Evolutionary conservation across 2,113 vertebrate genomes (phyloP).

Genomic region (Eubucco bourcierii): DNA sequence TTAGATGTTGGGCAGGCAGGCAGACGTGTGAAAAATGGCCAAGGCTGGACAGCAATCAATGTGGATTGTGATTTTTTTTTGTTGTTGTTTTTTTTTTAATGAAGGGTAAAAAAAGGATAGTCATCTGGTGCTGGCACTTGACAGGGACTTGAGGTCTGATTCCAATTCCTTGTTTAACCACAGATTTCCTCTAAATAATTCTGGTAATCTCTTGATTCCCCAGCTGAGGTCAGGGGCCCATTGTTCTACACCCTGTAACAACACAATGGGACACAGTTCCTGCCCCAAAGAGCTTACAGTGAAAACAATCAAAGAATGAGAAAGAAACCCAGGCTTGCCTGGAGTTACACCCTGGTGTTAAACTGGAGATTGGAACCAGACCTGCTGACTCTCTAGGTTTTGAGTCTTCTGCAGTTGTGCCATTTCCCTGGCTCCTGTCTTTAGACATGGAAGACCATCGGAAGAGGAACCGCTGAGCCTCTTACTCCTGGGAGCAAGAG

Average conservation of each 20-base stretch:
- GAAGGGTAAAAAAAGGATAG: constrained; percentile 62
- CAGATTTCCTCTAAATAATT: constrained; percentile 73
- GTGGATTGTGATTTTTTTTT: constrained; percentile 11
- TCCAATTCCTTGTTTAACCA: constrained; percentile 69
- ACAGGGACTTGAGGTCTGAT: constrained; percentile 61
- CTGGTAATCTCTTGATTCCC: constrained; percentile 68
- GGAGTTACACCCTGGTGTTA: constrained; percentile 69
- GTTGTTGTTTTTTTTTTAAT: not conserved
- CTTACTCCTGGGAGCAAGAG: not conserved
- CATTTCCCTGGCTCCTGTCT: constrained; percentile 40
- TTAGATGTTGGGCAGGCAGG: constrained; percentile 14
- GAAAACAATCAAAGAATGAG: constrained; percentile 72
- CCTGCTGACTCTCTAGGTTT: constrained; percentile 66
- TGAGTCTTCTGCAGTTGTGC: constrained; percentile 15
- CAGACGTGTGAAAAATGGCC: constrained; percentile 54
- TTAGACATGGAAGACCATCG: constrained; percentile 19
- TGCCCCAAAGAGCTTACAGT: constrained; percentile 68
- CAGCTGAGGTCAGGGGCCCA: constrained; percentile 67
- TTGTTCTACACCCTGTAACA: constrained; percentile 71
- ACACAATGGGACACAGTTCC: constrained; percentile 71
- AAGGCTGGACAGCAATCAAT: constrained; percentile 53
- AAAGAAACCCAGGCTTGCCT: constrained; percentile 64
- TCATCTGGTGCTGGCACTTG: constrained; percentile 68
- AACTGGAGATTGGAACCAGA: constrained; percentile 66
- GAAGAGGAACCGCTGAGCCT: not conserved